Evolutionary conservation across 2,113 vertebrate genomes (phyloP), one percentile per base, ranked within the genome.

Genomic region (Prunella fulvescens): DNA sequence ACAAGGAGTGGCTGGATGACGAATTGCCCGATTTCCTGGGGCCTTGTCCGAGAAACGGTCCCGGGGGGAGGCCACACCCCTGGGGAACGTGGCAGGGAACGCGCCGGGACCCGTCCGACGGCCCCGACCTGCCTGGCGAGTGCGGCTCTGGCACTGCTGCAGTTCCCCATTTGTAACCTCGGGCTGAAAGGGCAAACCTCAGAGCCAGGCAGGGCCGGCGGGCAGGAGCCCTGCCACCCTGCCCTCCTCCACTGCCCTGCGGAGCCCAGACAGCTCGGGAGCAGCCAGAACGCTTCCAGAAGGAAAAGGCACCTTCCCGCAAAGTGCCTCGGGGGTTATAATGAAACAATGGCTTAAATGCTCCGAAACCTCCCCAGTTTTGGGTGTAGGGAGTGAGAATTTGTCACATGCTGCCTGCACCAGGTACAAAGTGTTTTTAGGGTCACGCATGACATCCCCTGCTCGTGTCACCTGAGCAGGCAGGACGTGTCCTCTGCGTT

Each of bases 141-240:
- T 57, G 81, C 9, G 0, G 31, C 19, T 54, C 69, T 84, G 93
- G 84, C 95, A 93, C 23, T 4, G 69, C 72, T 19, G 64, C 44
- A 57, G 84, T 80, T 94, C 91, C 92, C 89, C 90, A 73, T 88
- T 93, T 85, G 71, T 92, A 56, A 81, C 87, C 94, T 54, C 50
- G 0, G 3, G 7, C 69, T 84, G 20, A 65, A 91, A 92, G 82
- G 95, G 88, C 93, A 92, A 85, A 91, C 14, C 87, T 70, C 56
- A 47, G 51, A 20, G 79, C 31, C 73, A 19, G 64, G 35, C 14
- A 1, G 60, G 18, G 85, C 79, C 1, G 2, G 58, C 18, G 0
- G 47, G 67, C 86, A 58, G 17, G 3, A 73, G 61, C 42, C 25
- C 3, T 44, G 20, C 73, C 37, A 18, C 54, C 58, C 3, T 40